Percentiles rank a stretch among this genome's conserved stretches.
phyloP scores from a whole-genome alignment of 2,888 invertebrate genomes.

The Synergus umbraculus region DNA sequence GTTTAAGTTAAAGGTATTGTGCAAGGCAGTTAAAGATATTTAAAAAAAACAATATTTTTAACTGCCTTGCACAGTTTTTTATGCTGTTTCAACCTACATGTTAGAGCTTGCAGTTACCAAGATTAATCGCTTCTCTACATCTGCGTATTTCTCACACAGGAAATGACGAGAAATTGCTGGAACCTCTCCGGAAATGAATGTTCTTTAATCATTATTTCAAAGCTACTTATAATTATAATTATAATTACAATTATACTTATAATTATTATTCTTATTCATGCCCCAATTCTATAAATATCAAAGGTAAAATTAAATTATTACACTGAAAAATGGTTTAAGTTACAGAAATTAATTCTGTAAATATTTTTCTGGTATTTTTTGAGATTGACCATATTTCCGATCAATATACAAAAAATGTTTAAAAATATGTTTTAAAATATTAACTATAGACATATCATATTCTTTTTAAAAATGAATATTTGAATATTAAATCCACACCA shows the following conservation, averaged over 20 bases:
- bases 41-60: neutral
- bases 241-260: too few relatives aligned
- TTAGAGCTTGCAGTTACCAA: constrained; percentile 19
- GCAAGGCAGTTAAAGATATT: too few relatives aligned
- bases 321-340: neutral
- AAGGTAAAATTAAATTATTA: neutral
- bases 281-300: neutral
- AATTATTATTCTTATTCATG: neutral
- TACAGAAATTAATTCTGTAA: neutral
- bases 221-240: neutral
- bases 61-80: neutral
- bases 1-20: too few relatives aligned
- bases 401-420: neutral
- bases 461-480: constrained; percentile 18
- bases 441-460: neutral
- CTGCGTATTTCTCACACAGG: constrained; percentile 29
- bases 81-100: neutral
- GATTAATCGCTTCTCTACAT: constrained; percentile 36
- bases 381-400: neutral
- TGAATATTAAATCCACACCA: neutral
- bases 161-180: constrained; percentile 35
- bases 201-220: constrained; percentile 32
- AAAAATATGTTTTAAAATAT: neutral
- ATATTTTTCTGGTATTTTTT: neutral
- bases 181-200: constrained; percentile 21